A percentile compares a stretch with the other conserved stretches of the same genome.
Conservation (phyloP, 1,140 invertebrate genomes). For the Telenomus remus region DNA sequence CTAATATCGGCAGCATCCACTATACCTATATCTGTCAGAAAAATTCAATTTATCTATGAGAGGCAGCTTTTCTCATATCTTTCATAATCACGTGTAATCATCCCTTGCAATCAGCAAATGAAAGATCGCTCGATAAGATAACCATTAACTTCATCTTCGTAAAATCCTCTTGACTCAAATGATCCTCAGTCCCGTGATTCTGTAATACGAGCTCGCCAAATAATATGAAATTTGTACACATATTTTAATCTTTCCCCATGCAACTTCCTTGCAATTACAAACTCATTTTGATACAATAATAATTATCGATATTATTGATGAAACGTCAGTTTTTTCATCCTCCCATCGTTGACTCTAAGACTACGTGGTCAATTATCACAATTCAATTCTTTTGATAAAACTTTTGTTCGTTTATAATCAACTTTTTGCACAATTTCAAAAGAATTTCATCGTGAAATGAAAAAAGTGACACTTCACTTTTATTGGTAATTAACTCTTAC, state of each 20-base stretch:
- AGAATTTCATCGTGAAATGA: too few species aligned
- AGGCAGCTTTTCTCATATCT: slow-evolving; percentile 39
- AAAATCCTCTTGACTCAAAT: slow-evolving; percentile 39
- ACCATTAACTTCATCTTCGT: slow-evolving; percentile 38
- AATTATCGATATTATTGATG: slow-evolving; percentile 21
- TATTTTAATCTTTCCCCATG: slow-evolving; percentile 45
- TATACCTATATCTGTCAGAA: slow-evolving; percentile 17
- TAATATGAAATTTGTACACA: slow-evolving; percentile 52
- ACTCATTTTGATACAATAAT: slow-evolving; percentile 11
- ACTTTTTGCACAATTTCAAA: too few species aligned
- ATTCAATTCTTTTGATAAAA: too few species aligned
- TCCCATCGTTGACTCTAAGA: too few species aligned
- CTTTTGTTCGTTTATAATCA: too few species aligned
- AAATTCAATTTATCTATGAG: slow-evolving; percentile 48
- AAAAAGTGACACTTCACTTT: too few species aligned
- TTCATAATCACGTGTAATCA: slow-evolving; percentile 41
- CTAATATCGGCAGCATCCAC: too few species aligned
- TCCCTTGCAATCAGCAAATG: slow-evolving; percentile 39
- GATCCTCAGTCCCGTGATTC: slow-evolving; percentile 37
- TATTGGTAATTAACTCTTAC: too few species aligned
- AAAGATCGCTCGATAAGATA: slow-evolving; percentile 50
- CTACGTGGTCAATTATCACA: too few species aligned
- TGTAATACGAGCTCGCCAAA: slow-evolving; percentile 43
- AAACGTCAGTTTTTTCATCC: too few species aligned
- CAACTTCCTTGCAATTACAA: slow-evolving; percentile 20